phyloP scores from a whole-genome alignment of 2,113 vertebrate species.

The Odontesthes bonariensis region DNA sequence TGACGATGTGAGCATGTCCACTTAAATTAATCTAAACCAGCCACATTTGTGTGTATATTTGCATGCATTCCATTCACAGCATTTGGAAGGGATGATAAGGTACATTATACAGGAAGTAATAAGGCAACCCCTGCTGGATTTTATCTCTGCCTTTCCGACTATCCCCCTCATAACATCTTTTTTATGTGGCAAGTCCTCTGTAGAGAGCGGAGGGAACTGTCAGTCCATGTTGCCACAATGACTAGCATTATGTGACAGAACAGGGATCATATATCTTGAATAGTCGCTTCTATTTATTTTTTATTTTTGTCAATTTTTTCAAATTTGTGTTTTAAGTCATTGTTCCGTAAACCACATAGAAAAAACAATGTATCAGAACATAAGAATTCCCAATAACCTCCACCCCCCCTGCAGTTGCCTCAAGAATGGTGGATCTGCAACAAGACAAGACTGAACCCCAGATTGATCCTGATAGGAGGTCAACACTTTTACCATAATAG shows the following conservation, averaged over 20 bases:
- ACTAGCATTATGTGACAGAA: constrained; percentile 38
- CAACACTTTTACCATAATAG: no score
- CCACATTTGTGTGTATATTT: constrained; percentile 11
- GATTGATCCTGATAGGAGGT: background rate
- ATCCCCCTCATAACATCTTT: constrained; percentile 55
- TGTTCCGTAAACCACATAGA: background rate
- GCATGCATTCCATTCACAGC: constrained; percentile 1
- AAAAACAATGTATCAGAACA: no score
- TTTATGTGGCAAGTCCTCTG: constrained; percentile 78
- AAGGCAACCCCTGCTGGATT: constrained; percentile 70
- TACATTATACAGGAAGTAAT: constrained; percentile 83
- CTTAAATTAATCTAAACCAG: background rate
- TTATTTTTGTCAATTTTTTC: background rate
- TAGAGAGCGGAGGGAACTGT: constrained; percentile 36
- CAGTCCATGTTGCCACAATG: constrained; percentile 38
- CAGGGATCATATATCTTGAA: background rate
- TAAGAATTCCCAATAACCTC: no score
- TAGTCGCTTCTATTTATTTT: background rate
- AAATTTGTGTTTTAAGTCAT: background rate
- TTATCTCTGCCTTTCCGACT: constrained; percentile 63
- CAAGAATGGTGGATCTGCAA: no score
- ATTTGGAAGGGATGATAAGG: background rate
- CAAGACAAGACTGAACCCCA: background rate
- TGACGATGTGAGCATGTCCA: background rate
- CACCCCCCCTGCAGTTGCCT: no score